Evolutionary conservation across 2,888 invertebrate species (phyloP).

Genomic region (Acleris emargana): DNA sequence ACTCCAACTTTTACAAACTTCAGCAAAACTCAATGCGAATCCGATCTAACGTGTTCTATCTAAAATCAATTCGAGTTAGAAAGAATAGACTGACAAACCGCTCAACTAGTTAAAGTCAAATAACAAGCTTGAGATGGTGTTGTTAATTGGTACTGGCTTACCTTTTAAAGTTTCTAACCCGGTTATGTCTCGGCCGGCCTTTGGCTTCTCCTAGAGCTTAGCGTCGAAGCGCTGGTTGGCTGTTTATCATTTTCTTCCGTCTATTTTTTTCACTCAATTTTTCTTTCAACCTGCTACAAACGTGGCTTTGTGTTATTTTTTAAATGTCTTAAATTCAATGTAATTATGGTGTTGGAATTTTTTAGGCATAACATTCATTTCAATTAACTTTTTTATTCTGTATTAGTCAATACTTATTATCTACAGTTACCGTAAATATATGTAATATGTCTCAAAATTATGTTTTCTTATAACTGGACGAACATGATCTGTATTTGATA

Average conservation of each 20-base stretch:
- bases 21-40: conserved; percentile 61
- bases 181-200: not conserved
- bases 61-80: conserved; percentile 71
- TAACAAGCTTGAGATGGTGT: conserved; percentile 47
- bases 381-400: too few species aligned
- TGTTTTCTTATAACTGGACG: too few species aligned
- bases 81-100: conserved; percentile 66
- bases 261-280: conserved; percentile 7
- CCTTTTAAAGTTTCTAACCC: conserved; percentile 38
- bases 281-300: not conserved
- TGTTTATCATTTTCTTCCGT: conserved; percentile 21
- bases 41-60: conserved; percentile 53
- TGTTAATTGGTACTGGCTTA: conserved; percentile 54
- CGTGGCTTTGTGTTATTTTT: too few species aligned
- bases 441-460: too few species aligned
- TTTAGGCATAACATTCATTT: too few species aligned
- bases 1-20: conserved; percentile 65
- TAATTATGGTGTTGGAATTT: too few species aligned
- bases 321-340: too few species aligned
- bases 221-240: not conserved
- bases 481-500: too few species aligned
- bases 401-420: too few species aligned
- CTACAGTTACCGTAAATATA: too few species aligned
- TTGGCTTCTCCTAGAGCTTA: not conserved
- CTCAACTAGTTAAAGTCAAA: conserved; percentile 54